Evolutionary conservation across 2,888 invertebrate genomes (phyloP), one percentile per base, ranked within the genome.

Genomic region (Trichopoda pennipes): DNA sequence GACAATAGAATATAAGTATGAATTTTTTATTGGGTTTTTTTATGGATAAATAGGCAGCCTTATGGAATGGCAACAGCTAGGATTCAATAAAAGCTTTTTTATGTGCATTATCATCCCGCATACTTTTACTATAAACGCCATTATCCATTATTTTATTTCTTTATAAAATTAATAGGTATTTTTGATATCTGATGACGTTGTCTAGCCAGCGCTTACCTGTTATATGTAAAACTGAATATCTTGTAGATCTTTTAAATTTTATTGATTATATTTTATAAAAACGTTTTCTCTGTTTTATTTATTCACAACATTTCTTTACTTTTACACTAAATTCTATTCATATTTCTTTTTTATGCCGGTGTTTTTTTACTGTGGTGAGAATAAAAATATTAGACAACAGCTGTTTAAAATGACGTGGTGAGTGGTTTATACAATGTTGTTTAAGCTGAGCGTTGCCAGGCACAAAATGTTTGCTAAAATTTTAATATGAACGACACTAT

Each of bases 101-200:
- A 19, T 49, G 38, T 61, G 55, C 68, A 49, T 53, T 66, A 21
- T 6, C 55, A 47, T 73, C 66, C 38, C 66, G 61, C 60, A 60
- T 73, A 23, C 21, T 42, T 63, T 61, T 69, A 12, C 35, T 70
- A 21, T 16, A 32, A 35, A 51, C 64, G 78, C 66, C 58, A 78
- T 68, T 8, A 35, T 55, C 66, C 58, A 78, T 68, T 8, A 35
- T 55, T 61, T 23, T 66, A 21, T 76, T 51, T 61, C 21, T 16
- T 58, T 42, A n/a, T 17, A 14, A 53, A 63, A 16, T 55, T 35
- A 32, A 35, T 32, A 56, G 8, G n/a, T 21, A n/a, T 32, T 32
- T 51, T 70, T 69, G 23, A 55, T 55, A 42, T 66, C 47, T 79
- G 58, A 44, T 73, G 68, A 73, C 73, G 73, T 74, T 55, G 53